Conservation (phyloP, 1,140 invertebrate species). For the Aphelenchoides avenae region DNA sequence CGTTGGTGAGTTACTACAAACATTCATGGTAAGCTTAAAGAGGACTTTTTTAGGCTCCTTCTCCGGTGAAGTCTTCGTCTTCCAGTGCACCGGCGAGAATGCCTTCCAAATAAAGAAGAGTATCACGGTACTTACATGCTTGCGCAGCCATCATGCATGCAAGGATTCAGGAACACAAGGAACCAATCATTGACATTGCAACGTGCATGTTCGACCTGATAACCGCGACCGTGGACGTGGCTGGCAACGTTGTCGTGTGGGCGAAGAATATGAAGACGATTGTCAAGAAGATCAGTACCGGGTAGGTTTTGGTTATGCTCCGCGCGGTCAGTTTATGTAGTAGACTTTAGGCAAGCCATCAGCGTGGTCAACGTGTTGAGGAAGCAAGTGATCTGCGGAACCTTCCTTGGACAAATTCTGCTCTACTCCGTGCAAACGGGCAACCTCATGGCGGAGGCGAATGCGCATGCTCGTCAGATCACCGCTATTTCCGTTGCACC, state of each 20-base stretch:
- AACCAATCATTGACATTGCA: constrained; percentile 41
- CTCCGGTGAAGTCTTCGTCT: constrained; percentile 43
- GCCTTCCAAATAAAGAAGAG: constrained; percentile 41
- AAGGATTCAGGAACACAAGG: constrained; percentile 26
- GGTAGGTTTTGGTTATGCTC: constrained; percentile 12
- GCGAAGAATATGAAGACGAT: constrained; percentile 44
- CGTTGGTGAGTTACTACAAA: constrained; percentile 15
- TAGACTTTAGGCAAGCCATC: constrained; percentile 36
- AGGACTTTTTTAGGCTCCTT: constrained; percentile 39
- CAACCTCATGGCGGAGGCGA: constrained; percentile 40
- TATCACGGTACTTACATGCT: constrained; percentile 13
- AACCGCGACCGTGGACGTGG: constrained; percentile 32
- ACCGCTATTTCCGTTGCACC: constrained; percentile 44
- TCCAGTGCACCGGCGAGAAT: constrained; percentile 35
- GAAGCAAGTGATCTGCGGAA: constrained; percentile 47
- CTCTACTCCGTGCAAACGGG: constrained; percentile 40
- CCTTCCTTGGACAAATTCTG: constrained; percentile 37
- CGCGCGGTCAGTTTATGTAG: constrained; percentile 12
- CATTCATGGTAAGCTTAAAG: constrained; percentile 11
- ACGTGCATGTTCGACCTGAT: constrained; percentile 46
- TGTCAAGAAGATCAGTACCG: constrained; percentile 32
- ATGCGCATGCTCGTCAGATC: constrained; percentile 42
- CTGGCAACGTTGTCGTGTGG: constrained; percentile 43
- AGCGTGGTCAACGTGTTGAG: constrained; percentile 39
- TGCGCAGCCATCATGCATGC: neutral